Conservation (phyloP, 2,888 invertebrate genomes). For the Ophioninae sp. region DNA sequence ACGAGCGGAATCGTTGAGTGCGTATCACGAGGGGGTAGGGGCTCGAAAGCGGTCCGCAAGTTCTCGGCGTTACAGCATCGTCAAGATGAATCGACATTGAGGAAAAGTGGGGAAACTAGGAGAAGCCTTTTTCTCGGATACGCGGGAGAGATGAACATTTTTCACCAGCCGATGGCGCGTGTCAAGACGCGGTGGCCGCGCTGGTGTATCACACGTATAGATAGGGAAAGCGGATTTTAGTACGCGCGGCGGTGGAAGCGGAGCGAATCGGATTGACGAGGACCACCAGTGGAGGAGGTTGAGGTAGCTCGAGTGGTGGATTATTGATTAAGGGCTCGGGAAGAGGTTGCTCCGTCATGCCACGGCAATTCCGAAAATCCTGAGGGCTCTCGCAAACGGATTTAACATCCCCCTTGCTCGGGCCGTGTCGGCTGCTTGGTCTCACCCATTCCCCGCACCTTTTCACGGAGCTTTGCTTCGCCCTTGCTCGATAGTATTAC, state of each 20-base stretch:
- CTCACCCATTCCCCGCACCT: slow-evolving; percentile 35
- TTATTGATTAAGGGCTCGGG: slow-evolving; percentile 72
- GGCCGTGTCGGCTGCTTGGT: slow-evolving; percentile 46
- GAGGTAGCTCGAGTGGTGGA: slow-evolving; percentile 61
- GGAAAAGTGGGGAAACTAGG: slow-evolving; percentile 12
- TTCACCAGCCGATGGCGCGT: slow-evolving; percentile 62
- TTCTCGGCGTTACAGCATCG: slow-evolving; percentile 20
- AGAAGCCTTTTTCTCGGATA: slow-evolving; percentile 38
- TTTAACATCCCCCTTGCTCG: slow-evolving; percentile 56
- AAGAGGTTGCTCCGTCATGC: slow-evolving; percentile 75
- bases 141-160: slow-evolving; percentile 61
- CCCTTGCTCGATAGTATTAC: slow-evolving; percentile 38
- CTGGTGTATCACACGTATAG: slow-evolving; percentile 41
- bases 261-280: slow-evolving; percentile 60
- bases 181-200: slow-evolving; percentile 61
- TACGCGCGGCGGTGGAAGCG: slow-evolving; percentile 60
- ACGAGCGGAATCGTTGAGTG: slow-evolving; percentile 30
- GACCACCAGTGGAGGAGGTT: slow-evolving; percentile 40
- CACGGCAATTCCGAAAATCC: slow-evolving; percentile 74
- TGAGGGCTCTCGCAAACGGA: slow-evolving; percentile 66
- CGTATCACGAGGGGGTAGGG: slow-evolving; percentile 6
- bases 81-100: slow-evolving; percentile 32
- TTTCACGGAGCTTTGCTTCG: slow-evolving; percentile 45
- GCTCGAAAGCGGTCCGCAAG: slow-evolving; percentile 40
- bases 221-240: slow-evolving; percentile 38